These are phyloP conservation scores for Myotis planiceps DNA, from an alignment of 2,797 vertebrate species.

Conservation along the genomic window DNA sequence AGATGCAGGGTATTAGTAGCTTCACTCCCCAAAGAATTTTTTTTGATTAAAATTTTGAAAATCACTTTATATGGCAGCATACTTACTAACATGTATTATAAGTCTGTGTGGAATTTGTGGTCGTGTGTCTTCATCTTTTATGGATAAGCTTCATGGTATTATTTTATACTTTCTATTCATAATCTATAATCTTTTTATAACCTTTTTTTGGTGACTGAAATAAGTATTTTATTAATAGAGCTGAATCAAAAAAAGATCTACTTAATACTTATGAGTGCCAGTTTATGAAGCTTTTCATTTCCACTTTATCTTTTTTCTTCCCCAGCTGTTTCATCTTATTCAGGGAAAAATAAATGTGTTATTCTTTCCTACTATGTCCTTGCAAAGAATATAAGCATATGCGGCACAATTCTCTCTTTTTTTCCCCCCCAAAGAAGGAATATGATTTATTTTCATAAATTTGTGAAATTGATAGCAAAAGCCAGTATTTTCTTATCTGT, in stretches of 20 bases:
- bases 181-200: neutral
- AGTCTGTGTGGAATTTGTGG: neutral
- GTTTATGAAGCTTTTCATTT: constrained; percentile 49
- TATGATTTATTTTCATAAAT: constrained; percentile 44
- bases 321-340: neutral
- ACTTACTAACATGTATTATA: neutral
- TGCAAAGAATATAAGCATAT: neutral
- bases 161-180: constrained; percentile 33
- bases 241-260: constrained; percentile 29
- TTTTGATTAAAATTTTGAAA: neutral
- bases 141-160: neutral
- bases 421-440: neutral
- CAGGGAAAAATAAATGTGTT: neutral
- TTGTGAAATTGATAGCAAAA: constrained; percentile 9
- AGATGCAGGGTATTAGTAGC: neutral
- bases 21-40: neutral
- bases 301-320: constrained; percentile 9
- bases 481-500: neutral
- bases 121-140: neutral
- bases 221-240: neutral
- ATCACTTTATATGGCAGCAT: neutral
- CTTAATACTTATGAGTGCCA: constrained; percentile 10
- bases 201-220: neutral
- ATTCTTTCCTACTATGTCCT: constrained; percentile 3
- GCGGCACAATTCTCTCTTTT: neutral